phyloP scores from a whole-genome alignment of 2,113 vertebrate species.

The Bombycilla garrulus region DNA sequence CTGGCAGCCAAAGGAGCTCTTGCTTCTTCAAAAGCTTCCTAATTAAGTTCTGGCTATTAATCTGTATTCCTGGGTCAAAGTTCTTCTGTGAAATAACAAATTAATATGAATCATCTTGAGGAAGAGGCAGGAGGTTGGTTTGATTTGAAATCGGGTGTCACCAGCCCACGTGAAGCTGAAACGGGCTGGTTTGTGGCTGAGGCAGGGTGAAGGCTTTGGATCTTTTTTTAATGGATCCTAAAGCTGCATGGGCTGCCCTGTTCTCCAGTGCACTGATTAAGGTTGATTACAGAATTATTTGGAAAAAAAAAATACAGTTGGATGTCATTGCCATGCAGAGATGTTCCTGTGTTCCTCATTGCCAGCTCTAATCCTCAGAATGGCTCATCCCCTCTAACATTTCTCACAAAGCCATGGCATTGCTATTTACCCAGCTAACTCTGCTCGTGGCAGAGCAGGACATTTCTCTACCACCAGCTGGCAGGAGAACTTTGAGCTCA shows the following conservation, averaged over 20 bases:
- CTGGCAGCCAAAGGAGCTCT: slow-evolving; percentile 40
- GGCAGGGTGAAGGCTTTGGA: not conserved
- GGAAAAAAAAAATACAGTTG: not conserved
- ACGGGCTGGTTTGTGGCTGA: not conserved
- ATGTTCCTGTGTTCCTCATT: not conserved
- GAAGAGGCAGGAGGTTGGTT: not conserved
- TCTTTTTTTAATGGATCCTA: not conserved
- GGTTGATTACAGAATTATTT: not conserved
- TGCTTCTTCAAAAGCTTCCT: slow-evolving; percentile 41
- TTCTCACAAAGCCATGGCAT: not conserved
- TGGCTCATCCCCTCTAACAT: not conserved
- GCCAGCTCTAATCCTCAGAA: not conserved
- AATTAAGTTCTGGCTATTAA: slow-evolving; percentile 58
- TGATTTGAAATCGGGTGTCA: not conserved
- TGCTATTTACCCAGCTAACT: not conserved
- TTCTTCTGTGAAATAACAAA: slow-evolving; percentile 28
- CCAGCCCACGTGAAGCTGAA: not conserved
- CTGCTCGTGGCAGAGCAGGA: not conserved
- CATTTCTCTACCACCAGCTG: not conserved
- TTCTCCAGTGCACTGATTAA: not conserved
- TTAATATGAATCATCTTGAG: not conserved
- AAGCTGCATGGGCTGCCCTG: not conserved
- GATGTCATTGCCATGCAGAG: not conserved
- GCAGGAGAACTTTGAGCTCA: not conserved
- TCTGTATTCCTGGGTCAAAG: not conserved